Evolutionary conservation across 1,140 invertebrate species (phyloP).

Genomic region (Danaus melanippus): DNA sequence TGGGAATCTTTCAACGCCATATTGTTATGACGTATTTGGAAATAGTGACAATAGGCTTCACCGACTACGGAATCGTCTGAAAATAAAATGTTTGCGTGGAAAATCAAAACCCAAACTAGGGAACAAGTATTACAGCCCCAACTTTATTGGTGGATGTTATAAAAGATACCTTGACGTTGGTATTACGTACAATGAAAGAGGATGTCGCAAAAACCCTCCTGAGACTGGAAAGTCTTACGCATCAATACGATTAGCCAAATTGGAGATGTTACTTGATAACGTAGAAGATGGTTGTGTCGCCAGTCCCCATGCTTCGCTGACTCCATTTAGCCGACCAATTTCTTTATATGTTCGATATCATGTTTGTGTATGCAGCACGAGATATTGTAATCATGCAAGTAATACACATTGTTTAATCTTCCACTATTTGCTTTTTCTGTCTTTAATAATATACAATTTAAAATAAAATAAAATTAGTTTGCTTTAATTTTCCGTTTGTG

Average conservation of each 20-base stretch:
- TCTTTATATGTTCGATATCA: conserved; percentile 39
- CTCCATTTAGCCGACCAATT: conserved; percentile 31
- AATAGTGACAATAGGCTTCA: conserved; percentile 6
- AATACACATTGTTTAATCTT: too few species aligned
- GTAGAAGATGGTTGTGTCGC: conserved; percentile 30
- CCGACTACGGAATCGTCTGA: conserved; percentile 3
- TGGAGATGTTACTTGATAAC: conserved; percentile 24
- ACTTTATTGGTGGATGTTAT: conserved; percentile 28
- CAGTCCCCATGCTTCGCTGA: conserved; percentile 33
- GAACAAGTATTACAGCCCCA: conserved; percentile 11
- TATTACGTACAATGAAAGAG: conserved; percentile 27
- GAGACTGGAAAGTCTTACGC: conserved; percentile 18
- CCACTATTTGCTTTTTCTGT: too few species aligned
- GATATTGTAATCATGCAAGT: conserved; percentile 26
- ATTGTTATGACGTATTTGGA: conserved; percentile 18
- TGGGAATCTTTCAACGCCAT: conserved; percentile 13
- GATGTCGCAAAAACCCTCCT: conserved; percentile 22
- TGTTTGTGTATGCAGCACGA: conserved; percentile 36
- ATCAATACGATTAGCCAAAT: conserved; percentile 20
- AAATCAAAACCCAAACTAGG: conserved; percentile 2
- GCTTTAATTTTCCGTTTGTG: too few species aligned
- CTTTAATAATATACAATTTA: too few species aligned
- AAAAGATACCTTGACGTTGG: conserved; percentile 36
- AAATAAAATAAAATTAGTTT: too few species aligned
- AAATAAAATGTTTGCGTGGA: conserved; percentile 19